phyloP scores from a whole-genome alignment of 2,113 vertebrate genomes.

The Seriola aureovittata region DNA sequence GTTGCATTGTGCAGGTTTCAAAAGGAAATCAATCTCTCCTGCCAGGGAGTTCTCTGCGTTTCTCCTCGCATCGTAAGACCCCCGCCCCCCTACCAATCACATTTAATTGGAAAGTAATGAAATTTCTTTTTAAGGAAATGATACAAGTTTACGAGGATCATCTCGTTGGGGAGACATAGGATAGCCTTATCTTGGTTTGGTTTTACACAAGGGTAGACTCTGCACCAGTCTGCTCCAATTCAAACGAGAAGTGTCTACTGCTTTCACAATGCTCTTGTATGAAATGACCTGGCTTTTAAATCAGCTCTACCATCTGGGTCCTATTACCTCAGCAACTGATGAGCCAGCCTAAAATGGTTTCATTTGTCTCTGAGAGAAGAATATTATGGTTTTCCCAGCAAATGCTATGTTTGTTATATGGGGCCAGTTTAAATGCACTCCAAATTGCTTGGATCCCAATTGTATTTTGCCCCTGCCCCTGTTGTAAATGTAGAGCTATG shows the following conservation, averaged over 20 bases:
- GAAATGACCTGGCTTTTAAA: constrained; percentile 75
- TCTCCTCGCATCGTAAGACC: constrained; percentile 20
- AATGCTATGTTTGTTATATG: constrained; percentile 58
- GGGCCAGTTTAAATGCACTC: constrained; percentile 26
- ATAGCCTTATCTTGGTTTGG: constrained; percentile 50
- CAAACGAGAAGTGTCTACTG: constrained; percentile 42
- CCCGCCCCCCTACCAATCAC: constrained; percentile 26
- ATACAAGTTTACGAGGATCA: constrained; percentile 57
- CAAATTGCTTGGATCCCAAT: constrained; percentile 37
- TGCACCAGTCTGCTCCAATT: constrained; percentile 31
- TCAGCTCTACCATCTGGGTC: constrained; percentile 74
- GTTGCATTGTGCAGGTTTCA: constrained; percentile 26
- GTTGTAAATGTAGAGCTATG: not conserved
- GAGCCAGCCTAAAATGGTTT: constrained; percentile 57
- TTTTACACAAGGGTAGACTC: constrained; percentile 47
- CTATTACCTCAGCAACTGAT: constrained; percentile 67
- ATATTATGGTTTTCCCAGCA: constrained; percentile 38
- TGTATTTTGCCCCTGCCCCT: constrained; percentile 40
- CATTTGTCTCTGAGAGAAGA: constrained; percentile 58
- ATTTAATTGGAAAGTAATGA: constrained; percentile 68
- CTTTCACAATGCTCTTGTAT: constrained; percentile 58
- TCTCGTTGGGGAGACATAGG: constrained; percentile 47
- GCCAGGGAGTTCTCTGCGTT: constrained; percentile 21
- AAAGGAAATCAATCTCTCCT: constrained; percentile 53
- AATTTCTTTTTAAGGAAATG: constrained; percentile 63